Conservation (phyloP, 1,140 invertebrate genomes). For the Eurosta solidaginis region DNA sequence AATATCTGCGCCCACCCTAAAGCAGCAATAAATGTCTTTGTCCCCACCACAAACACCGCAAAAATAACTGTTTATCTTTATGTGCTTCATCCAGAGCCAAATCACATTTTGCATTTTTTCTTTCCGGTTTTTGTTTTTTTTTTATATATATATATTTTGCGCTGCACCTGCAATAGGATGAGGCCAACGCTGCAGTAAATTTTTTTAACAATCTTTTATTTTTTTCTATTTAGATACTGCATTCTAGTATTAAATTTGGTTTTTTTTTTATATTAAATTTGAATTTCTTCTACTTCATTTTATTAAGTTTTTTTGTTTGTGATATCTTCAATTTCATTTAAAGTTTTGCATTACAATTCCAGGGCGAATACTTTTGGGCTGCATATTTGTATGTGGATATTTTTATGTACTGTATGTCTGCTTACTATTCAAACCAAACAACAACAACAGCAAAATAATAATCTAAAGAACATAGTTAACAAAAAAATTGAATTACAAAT, state of each 20-base stretch:
- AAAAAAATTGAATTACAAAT: slow-evolving; percentile 45
- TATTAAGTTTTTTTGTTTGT: not conserved
- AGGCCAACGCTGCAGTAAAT: not conserved
- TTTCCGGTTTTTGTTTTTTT: not conserved
- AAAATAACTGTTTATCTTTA: not conserved
- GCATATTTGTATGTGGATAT: too few species aligned
- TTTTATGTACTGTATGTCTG: too few species aligned
- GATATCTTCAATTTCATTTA: slow-evolving; percentile 42
- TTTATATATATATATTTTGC: not conserved
- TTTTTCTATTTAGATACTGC: not conserved
- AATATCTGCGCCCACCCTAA: not conserved
- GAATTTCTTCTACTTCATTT: too few species aligned
- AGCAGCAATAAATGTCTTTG: not conserved
- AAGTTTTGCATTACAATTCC: slow-evolving; percentile 56
- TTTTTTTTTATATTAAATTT: not conserved
- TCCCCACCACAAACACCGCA: not conserved
- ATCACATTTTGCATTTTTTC: not conserved
- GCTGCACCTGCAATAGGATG: slow-evolving; percentile 1
- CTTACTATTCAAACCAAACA: not conserved
- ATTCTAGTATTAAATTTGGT: not conserved
- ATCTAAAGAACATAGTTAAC: not conserved
- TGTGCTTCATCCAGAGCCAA: not conserved
- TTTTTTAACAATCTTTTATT: not conserved
- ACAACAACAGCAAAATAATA: not conserved
- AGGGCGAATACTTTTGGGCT: not conserved